Conservation (phyloP, 2,797 vertebrate genomes). For the Pseudomugil tenellus region DNA sequence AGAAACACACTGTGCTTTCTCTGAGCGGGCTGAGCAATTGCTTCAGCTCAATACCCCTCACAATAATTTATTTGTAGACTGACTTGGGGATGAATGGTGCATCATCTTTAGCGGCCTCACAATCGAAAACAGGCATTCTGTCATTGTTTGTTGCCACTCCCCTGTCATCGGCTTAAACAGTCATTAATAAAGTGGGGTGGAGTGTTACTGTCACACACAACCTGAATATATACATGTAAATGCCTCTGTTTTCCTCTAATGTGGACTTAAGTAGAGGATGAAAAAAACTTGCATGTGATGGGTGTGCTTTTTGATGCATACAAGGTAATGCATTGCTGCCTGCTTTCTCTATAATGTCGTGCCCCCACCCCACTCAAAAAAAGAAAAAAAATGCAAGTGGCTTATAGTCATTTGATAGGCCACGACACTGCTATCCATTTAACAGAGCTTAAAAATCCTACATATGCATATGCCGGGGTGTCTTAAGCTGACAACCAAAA, state of each 20-base stretch:
- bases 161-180: slow-evolving; percentile 72
- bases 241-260: slow-evolving; percentile 58
- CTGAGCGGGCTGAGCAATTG: slow-evolving; percentile 60
- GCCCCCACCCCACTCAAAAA: background rate
- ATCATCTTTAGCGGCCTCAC: slow-evolving; percentile 67
- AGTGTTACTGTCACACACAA: slow-evolving; percentile 66
- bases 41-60: slow-evolving; percentile 69
- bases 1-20: slow-evolving; percentile 37
- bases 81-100: slow-evolving; percentile 56
- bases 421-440: slow-evolving; percentile 85
- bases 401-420: slow-evolving; percentile 83
- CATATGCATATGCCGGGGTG: slow-evolving; percentile 83
- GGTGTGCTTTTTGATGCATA: slow-evolving; percentile 35
- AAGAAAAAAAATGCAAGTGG: slow-evolving; percentile 71
- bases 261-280: slow-evolving; percentile 57
- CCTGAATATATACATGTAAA: slow-evolving; percentile 63
- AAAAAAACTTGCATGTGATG: slow-evolving; percentile 24
- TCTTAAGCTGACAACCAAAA: slow-evolving; percentile 84
- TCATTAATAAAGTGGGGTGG: slow-evolving; percentile 70
- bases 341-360: slow-evolving; percentile 49
- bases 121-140: slow-evolving; percentile 76
- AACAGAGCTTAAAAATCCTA: slow-evolving; percentile 86
- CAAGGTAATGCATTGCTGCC: slow-evolving; percentile 58
- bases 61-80: slow-evolving; percentile 75
- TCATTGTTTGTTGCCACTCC: slow-evolving; percentile 82